Evolutionary conservation across 2,888 invertebrate species (phyloP).

Genomic region (Deilephila elpenor): DNA sequence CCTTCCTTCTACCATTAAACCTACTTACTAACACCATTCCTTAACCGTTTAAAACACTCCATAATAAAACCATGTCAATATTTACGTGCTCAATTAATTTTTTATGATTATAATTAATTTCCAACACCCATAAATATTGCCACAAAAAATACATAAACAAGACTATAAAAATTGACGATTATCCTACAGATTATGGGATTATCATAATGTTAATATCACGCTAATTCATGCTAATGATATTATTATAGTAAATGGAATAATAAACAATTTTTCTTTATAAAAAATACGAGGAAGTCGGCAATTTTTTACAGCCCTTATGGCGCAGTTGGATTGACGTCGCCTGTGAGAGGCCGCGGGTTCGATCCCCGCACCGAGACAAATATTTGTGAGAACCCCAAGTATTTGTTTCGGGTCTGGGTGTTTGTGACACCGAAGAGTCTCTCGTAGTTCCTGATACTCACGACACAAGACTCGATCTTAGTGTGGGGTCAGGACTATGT

Average conservation of each 20-base stretch:
- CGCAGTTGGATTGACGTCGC: no score
- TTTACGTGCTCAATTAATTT: background rate
- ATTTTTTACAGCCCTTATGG: background rate
- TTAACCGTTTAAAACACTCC: background rate
- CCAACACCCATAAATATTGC: background rate
- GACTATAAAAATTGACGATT: constrained; percentile 11
- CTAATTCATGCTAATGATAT: constrained; percentile 56
- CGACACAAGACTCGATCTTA: no score
- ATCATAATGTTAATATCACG: background rate
- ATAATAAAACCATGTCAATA: background rate
- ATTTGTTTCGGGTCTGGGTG: no score
- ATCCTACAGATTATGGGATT: constrained; percentile 15
- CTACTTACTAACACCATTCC: no score
- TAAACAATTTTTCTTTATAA: constrained; percentile 48
- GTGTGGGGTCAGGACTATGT: no score
- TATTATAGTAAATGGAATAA: constrained; percentile 59
- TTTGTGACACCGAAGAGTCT: no score
- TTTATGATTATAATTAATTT: background rate
- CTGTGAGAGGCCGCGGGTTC: no score
- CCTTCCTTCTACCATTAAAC: no score
- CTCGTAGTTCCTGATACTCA: no score
- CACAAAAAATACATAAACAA: constrained; percentile 17
- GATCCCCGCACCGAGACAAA: no score
- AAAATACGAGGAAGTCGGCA: background rate
- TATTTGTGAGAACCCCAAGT: no score